Percentiles rank a stretch among this genome's conserved stretches.
Evolutionary conservation across 2,113 vertebrate genomes (phyloP).

Genomic region (Elephas maximus): DNA sequence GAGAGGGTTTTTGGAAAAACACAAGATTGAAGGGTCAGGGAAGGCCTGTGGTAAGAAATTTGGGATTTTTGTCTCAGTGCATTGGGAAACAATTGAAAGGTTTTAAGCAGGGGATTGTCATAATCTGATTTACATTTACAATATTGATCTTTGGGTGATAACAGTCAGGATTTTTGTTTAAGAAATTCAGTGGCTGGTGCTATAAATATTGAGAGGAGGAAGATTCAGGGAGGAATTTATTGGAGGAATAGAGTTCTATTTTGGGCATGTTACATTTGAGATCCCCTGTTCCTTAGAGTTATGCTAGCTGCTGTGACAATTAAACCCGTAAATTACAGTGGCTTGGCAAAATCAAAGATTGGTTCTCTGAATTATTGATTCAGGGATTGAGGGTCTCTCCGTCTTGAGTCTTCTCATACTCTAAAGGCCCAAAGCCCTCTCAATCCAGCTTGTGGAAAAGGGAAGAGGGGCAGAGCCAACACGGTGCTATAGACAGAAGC

Average conservation of each 20-base stretch:
- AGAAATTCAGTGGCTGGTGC: neutral
- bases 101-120: neutral
- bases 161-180: neutral
- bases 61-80: constrained; percentile 13
- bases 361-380: neutral
- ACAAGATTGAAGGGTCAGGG: neutral
- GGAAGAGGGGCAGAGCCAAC: neutral
- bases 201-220: neutral
- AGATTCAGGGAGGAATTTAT: neutral
- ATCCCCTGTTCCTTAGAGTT: neutral
- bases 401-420: neutral
- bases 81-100: neutral
- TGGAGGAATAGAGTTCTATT: neutral
- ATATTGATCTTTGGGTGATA: neutral
- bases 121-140: neutral
- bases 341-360: neutral
- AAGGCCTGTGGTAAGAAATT: neutral
- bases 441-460: neutral
- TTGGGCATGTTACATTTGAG: neutral
- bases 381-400: neutral
- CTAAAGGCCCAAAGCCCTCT: neutral
- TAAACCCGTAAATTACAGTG: neutral
- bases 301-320: neutral
- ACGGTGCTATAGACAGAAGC: no score
- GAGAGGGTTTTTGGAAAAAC: neutral